These are phyloP conservation scores for Phrynocephalus forsythii DNA, from an alignment of 2,797 vertebrate genomes.

Conservation along the genomic window DNA sequence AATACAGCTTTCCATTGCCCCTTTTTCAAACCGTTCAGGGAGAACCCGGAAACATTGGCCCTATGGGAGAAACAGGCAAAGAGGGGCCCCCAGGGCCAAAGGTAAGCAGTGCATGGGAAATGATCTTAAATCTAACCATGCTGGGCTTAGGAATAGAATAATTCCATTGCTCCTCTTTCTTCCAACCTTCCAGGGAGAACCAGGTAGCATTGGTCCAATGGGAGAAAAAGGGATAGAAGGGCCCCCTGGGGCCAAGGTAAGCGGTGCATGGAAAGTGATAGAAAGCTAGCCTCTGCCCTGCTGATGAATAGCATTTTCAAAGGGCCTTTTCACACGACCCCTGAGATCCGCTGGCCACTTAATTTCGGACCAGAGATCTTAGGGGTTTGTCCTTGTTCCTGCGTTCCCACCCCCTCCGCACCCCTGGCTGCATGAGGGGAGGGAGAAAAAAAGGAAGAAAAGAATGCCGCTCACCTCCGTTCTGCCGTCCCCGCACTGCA, in stretches of 20 bases:
- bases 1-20: background rate
- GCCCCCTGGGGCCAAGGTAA: slow-evolving; percentile 79
- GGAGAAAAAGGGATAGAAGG: slow-evolving; percentile 87
- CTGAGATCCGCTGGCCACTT: too few relatives aligned
- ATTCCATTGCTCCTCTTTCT: background rate
- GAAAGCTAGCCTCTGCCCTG: background rate
- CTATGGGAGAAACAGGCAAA: slow-evolving; percentile 83
- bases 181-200: slow-evolving; percentile 79
- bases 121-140: background rate
- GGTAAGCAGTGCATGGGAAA: slow-evolving; percentile 72
- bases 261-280: background rate
- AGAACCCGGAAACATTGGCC: slow-evolving; percentile 46
- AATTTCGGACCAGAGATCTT: too few relatives aligned
- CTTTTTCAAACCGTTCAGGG: background rate
- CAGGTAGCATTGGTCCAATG: slow-evolving; percentile 76
- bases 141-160: background rate
- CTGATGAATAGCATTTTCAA: background rate
- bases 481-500: too few relatives aligned
- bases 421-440: too few relatives aligned
- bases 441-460: too few relatives aligned
- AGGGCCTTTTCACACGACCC: background rate
- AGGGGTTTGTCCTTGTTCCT: too few relatives aligned
- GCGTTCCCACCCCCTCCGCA: too few relatives aligned
- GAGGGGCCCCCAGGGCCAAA: slow-evolving; percentile 79
- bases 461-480: too few relatives aligned